Percentiles rank a stretch among this genome's conserved stretches.
Conservation (phyloP, 2,888 invertebrate genomes). For the Chaetoderma sp. region DNA sequence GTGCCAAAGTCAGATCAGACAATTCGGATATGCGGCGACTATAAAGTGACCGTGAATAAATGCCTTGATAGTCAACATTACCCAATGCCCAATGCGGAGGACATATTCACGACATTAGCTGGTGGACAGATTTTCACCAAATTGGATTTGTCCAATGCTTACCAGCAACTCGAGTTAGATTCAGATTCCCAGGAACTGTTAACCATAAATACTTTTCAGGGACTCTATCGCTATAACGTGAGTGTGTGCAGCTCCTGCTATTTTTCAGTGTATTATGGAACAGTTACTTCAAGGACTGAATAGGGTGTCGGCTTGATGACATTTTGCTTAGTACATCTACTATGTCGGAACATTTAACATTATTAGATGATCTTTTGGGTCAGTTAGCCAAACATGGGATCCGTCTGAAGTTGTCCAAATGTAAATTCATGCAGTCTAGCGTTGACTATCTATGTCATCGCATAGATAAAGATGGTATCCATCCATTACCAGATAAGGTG, state of each 20-base stretch:
- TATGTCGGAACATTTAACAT: not conserved
- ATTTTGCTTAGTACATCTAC: not conserved
- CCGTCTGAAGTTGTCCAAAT: conserved; percentile 11
- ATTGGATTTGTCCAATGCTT: conserved; percentile 24
- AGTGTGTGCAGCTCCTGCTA: not conserved
- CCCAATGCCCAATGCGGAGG: conserved; percentile 42
- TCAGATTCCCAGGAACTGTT: conserved; percentile 26
- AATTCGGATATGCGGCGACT: conserved; percentile 46
- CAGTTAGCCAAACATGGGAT: not conserved
- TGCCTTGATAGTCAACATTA: conserved; percentile 50
- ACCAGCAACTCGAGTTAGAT: conserved; percentile 22
- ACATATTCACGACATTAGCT: conserved; percentile 42
- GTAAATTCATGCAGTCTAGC: conserved; percentile 13
- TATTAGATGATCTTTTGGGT: not conserved
- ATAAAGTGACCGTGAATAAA: conserved; percentile 43
- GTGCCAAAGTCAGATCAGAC: conserved; percentile 36
- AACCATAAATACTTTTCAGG: conserved; percentile 2
- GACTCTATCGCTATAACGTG: conserved; percentile 14
- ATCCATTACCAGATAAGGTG: conserved; percentile 23
- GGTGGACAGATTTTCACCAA: conserved; percentile 32
- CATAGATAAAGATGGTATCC: conserved; percentile 31
- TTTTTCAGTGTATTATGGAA: conserved; percentile 1
- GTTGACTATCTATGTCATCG: conserved; percentile 28
- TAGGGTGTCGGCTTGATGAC: not conserved
- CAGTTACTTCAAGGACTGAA: not conserved